Evolutionary conservation across 2,113 vertebrate species (phyloP).

Genomic region (Rhinoptilus africanus): DNA sequence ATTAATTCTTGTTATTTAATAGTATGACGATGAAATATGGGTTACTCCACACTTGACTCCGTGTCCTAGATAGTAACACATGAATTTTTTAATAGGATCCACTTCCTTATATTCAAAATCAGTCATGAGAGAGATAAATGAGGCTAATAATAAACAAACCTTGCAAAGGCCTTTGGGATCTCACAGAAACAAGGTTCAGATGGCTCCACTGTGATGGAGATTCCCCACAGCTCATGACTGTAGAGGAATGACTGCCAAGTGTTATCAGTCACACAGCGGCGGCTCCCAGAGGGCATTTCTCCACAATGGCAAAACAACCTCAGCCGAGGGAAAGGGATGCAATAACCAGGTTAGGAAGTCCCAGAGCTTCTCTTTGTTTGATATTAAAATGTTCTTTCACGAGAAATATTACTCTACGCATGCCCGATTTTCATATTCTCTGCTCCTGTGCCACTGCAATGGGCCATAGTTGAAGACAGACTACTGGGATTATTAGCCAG

Average conservation of each 20-base stretch:
- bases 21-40: not conserved
- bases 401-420: not conserved
- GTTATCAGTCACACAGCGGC: not conserved
- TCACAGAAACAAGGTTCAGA: constrained; percentile 25
- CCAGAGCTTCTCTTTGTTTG: not conserved
- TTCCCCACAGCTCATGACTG: not conserved
- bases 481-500: not conserved
- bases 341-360: not conserved
- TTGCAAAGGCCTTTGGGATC: constrained; percentile 23
- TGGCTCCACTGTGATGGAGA: constrained; percentile 16
- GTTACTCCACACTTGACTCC: not conserved
- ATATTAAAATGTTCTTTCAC: not conserved
- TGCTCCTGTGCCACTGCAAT: not conserved
- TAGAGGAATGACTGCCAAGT: not conserved
- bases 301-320: not conserved
- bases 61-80: not conserved
- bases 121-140: constrained; percentile 43
- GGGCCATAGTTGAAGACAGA: not conserved
- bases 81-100: constrained; percentile 19
- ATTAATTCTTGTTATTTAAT: constrained; percentile 16
- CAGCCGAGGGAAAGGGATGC: not conserved
- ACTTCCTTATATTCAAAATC: constrained; percentile 32
- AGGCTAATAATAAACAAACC: constrained; percentile 47
- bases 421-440: not conserved
- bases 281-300: not conserved